Base-by-base conservation (phyloP, 2,888 invertebrate genomes). In the Melangyna quadrimaculata region DNA sequence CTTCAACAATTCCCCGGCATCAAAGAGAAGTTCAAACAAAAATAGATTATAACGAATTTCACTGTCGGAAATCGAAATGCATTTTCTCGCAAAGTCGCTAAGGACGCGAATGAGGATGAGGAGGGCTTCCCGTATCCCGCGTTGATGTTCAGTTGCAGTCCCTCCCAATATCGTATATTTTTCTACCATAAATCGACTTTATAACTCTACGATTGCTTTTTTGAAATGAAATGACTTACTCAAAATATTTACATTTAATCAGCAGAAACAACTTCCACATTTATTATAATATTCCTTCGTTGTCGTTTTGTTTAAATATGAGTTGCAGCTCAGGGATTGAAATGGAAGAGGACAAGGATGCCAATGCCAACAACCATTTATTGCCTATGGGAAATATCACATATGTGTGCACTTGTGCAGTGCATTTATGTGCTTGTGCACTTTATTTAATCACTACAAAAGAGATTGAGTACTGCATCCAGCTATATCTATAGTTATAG, bases 241-340 rank as follows among this genome's bases (percentile, higher is more conserved):
- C 79, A 79, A 79, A 84, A 84, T 84, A 75, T 84, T 84, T 84
- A 79, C 83, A 84, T 84, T 84, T 84, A 84, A 84, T 84, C 83
- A 79, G 29, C 83, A 75, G 74, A 71, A 84, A 84, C 71, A 79
- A 71, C 70, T 79, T 75, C 37, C 70, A 22, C 12, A 75, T n/a
- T n/a, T n/a, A n/a, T n/a, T 61, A 83, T 71, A 59, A 29, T 59
- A 35, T 59, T 59, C 37, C 22, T 37, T 75, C 74, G 51, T 78
- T 24, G 22, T 65, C 45, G 29, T 45, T 32, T 84, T 79, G 65
- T 83, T 70, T 67, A 79, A 75, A 73, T 65, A 83, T 40, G 51
- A 63, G 37, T 43, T 70, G 43, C n/a, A n/a, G n/a, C n/a, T 35
- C 48, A 35, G n/a, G 67, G 35, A 67, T 67, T 48, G 6, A 17